Percentiles rank a stretch among this genome's conserved stretches.
Evolutionary conservation across 2,888 invertebrate genomes (phyloP).

Genomic region (Euzophera pinguis): DNA sequence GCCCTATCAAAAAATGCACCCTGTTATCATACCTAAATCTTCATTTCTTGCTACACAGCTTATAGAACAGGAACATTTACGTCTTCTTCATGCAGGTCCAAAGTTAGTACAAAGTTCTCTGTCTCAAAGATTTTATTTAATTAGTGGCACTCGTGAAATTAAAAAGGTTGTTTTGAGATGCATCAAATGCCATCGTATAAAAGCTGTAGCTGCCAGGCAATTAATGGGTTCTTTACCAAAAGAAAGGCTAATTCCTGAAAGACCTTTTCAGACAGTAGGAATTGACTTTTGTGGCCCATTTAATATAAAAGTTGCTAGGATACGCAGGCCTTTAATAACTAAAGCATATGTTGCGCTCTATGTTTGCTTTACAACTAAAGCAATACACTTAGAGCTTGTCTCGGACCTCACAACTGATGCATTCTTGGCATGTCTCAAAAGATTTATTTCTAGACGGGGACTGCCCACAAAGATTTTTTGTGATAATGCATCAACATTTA

Average conservation of each 20-base stretch:
- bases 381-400: conserved; percentile 16
- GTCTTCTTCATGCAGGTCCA: conserved; percentile 9
- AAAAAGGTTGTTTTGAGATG: conserved; percentile 11
- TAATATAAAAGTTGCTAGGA: background rate
- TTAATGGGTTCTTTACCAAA: conserved; percentile 12
- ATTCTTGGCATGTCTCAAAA: conserved; percentile 18
- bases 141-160: conserved; percentile 6
- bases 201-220: conserved; percentile 10
- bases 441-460: conserved; percentile 18
- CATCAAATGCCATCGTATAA: conserved; percentile 11
- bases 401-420: conserved; percentile 18
- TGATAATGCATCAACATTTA: conserved; percentile 19
- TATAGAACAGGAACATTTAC: background rate
- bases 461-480: conserved; percentile 16
- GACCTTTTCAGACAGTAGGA: background rate
- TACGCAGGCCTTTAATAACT: conserved; percentile 9
- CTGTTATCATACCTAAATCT: background rate
- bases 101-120: background rate
- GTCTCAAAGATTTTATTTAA: conserved; percentile 13
- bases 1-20: background rate
- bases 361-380: conserved; percentile 17
- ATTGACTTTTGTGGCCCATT: background rate
- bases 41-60: background rate
- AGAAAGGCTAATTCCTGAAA: background rate
- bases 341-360: conserved; percentile 17